phyloP scores from a whole-genome alignment of 1,140 invertebrate species.

The Panagrolaimus sp. region DNA sequence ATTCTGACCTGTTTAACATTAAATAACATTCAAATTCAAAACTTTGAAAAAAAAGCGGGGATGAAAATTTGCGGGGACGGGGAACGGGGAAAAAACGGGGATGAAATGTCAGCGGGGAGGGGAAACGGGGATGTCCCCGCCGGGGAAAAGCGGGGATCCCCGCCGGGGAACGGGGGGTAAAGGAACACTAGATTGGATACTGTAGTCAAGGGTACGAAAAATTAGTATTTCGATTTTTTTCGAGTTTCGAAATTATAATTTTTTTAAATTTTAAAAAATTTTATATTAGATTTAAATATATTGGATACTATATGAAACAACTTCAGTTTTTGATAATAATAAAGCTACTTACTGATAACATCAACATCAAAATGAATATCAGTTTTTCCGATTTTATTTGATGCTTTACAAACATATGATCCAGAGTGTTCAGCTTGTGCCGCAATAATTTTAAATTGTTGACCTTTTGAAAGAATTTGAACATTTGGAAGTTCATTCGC shows the following conservation, averaged over 20 bases:
- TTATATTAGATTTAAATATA: not conserved
- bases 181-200: no score
- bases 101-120: no score
- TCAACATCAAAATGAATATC: slow-evolving; percentile 59
- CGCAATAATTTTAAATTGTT: slow-evolving; percentile 41
- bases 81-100: no score
- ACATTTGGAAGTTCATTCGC: slow-evolving; percentile 28
- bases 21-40: no score
- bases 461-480: slow-evolving; percentile 35
- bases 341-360: slow-evolving; percentile 50
- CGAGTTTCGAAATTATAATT: not conserved
- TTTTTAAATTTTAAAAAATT: not conserved
- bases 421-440: slow-evolving; percentile 48
- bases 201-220: no score
- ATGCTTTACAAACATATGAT: slow-evolving; percentile 60
- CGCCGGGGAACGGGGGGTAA: no score
- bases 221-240: no score
- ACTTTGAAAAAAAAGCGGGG: no score
- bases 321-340: not conserved
- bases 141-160: no score
- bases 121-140: no score
- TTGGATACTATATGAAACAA: not conserved
- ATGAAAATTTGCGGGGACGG: no score
- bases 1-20: no score
- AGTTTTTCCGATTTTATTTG: slow-evolving; percentile 60